phyloP scores from a whole-genome alignment of 35 echinoderm and acorn worm genomes.

The Lytechinus pictus region DNA sequence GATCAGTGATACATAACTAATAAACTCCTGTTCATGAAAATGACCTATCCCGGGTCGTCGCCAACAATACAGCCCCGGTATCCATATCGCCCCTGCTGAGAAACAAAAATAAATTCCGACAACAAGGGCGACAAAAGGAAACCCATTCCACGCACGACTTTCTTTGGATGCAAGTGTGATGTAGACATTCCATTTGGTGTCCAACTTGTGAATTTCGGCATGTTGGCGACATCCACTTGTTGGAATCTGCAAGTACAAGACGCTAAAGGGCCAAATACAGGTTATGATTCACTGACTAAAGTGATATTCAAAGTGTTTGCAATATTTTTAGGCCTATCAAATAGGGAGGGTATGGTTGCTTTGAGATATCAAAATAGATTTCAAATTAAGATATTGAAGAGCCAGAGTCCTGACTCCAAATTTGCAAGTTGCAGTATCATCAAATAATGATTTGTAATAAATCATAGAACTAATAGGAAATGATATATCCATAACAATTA shows the following conservation, averaged over 20 bases:
- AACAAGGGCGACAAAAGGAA: not conserved
- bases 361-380: too few relatives aligned
- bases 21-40: not conserved
- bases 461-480: too few relatives aligned
- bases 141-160: not conserved
- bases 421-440: too few relatives aligned
- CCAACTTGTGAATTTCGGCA: not conserved
- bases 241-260: not conserved
- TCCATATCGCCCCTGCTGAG: not conserved
- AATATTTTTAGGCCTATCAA: too few relatives aligned
- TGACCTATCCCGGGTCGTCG: not conserved
- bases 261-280: not conserved
- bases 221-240: not conserved
- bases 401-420: not conserved
- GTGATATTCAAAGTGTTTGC: too few relatives aligned
- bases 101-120: not conserved
- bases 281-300: not conserved
- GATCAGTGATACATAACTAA: conserved; percentile 12
- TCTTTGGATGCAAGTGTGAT: not conserved
- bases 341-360: too few relatives aligned
- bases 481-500: not conserved
- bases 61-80: not conserved
- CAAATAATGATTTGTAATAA: too few relatives aligned
- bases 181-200: not conserved
- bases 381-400: too few relatives aligned